Evolutionary conservation across 2,888 invertebrate species (phyloP).

Genomic region (Monochamus alternatus): DNA sequence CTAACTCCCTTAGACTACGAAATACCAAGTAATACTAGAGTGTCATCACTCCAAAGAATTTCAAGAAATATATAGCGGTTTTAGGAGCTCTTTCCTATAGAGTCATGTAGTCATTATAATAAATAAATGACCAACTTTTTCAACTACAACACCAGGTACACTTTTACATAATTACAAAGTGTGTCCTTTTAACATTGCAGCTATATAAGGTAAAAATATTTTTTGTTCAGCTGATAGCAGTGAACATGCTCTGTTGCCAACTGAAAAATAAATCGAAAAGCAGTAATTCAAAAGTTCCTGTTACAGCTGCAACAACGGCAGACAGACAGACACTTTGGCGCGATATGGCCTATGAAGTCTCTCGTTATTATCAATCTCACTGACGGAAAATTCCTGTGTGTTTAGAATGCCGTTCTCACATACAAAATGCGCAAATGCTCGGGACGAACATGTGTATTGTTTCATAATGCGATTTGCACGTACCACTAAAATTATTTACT

Average conservation of each 20-base stretch:
- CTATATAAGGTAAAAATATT: no score
- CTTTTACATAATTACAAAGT: no score
- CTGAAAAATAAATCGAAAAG: constrained; percentile 27
- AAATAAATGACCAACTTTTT: no score
- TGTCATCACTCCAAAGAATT: no score
- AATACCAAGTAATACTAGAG: no score
- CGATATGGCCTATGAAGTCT: constrained; percentile 20
- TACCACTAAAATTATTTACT: constrained; percentile 18
- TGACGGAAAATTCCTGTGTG: constrained; percentile 48
- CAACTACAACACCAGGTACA: no score
- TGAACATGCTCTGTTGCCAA: neutral
- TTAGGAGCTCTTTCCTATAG: no score
- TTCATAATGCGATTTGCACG: constrained; percentile 39
- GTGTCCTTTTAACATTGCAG: no score
- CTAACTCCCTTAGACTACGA: no score
- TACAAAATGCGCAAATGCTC: constrained; percentile 52
- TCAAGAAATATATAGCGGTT: no score
- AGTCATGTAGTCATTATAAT: no score
- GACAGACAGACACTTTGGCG: constrained; percentile 21
- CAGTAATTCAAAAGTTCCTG: constrained; percentile 25
- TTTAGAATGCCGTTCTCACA: constrained; percentile 53
- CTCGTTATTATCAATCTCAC: constrained; percentile 38
- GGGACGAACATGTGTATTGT: constrained; percentile 39
- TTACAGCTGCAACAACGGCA: constrained; percentile 15
- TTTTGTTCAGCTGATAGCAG: no score